Conservation (phyloP, 2,888 invertebrate species). For the Cheilosia vernalis region DNA sequence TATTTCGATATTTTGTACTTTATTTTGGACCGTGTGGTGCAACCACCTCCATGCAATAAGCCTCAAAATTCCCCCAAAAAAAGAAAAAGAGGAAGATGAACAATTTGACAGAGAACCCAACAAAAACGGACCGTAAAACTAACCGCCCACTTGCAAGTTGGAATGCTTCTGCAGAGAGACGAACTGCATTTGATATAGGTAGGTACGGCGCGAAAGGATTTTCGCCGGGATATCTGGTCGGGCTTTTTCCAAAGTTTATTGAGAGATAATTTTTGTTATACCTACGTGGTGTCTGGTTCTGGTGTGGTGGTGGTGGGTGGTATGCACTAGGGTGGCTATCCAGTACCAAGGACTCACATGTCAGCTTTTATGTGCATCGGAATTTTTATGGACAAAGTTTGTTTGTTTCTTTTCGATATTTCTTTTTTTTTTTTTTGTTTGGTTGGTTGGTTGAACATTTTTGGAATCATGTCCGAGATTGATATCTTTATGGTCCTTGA, state of each 20-base stretch:
- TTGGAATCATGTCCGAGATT: conserved; percentile 70
- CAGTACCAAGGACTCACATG: conserved; percentile 69
- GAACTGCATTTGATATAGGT: conserved; percentile 11
- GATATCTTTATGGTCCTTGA: conserved; percentile 75
- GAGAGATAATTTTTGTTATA: conserved; percentile 70
- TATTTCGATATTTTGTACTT: conserved; percentile 68
- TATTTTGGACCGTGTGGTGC: conserved; percentile 46
- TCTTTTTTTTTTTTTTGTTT: conserved; percentile 18
- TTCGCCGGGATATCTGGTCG: conserved; percentile 38
- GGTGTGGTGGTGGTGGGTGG: not conserved
- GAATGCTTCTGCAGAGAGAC: conserved; percentile 36
- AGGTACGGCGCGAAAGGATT: conserved; percentile 50
- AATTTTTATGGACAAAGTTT: conserved; percentile 74
- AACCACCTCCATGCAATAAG: conserved; percentile 50
- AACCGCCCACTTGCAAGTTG: conserved; percentile 10
- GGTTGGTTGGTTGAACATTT: conserved; percentile 54
- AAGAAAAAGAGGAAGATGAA: conserved; percentile 18
- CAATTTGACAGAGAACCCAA: conserved; percentile 47
- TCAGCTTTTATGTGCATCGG: conserved; percentile 67
- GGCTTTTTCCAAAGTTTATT: conserved; percentile 66
- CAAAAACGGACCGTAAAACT: conserved; percentile 6
- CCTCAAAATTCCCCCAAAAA: conserved; percentile 57
- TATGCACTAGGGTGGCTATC: conserved; percentile 9
- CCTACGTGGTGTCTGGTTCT: no score
- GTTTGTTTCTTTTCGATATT: conserved; percentile 44